Evolutionary conservation across 2,113 vertebrate genomes (phyloP).

Genomic region (Lagopus muta): DNA sequence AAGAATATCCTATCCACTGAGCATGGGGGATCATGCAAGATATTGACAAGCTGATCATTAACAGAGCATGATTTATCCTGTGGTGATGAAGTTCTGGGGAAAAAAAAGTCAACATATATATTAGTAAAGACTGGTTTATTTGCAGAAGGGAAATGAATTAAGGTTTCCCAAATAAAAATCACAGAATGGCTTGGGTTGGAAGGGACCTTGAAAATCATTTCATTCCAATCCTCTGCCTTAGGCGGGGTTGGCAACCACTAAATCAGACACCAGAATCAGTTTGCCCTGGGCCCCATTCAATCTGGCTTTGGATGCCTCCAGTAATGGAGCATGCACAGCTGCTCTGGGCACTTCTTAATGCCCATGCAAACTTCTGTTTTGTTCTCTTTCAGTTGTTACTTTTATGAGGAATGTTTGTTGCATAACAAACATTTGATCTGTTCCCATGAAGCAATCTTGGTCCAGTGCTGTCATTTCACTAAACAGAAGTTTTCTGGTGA

Average conservation of each 20-base stretch:
- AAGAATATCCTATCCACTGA: neutral
- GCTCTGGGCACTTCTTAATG: neutral
- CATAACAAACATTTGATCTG: neutral
- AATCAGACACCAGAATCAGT: too few species aligned
- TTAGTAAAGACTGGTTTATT: neutral
- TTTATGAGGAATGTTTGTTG: neutral
- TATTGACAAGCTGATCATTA: neutral
- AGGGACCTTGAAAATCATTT: too few species aligned
- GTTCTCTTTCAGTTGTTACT: neutral
- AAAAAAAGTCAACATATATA: neutral
- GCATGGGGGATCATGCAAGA: neutral
- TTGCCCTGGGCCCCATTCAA: too few species aligned
- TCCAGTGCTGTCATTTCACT: neutral
- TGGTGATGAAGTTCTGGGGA: neutral
- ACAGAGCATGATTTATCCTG: neutral
- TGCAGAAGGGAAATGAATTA: neutral
- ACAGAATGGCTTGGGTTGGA: too few species aligned
- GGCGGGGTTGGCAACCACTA: too few species aligned
- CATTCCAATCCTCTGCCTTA: too few species aligned
- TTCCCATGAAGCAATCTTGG: neutral
- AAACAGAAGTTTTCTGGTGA: conserved; percentile 29
- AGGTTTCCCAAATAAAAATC: neutral
- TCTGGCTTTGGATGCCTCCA: too few species aligned
- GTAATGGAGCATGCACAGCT: too few species aligned
- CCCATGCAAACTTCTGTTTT: neutral